Evolutionary conservation across 2,797 vertebrate genomes (phyloP), one percentile per base, ranked within the genome.

Genomic region (Graptemys geographica): DNA sequence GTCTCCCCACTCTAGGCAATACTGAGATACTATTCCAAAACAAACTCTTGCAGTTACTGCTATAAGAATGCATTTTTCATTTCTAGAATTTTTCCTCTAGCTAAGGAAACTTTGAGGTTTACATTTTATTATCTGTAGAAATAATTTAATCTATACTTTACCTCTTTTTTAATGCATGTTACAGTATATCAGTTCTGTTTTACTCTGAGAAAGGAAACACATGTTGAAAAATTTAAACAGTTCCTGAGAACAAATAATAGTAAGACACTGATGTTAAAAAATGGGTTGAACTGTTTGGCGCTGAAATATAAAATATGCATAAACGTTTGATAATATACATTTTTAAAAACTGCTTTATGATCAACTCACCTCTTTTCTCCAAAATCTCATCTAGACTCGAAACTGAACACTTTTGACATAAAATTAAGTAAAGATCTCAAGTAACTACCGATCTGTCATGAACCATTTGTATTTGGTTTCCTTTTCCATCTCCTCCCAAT

Each of bases 401-500:
- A 15, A 49, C 44, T 28, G 15, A 78, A 78, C 44, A 15, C 11
- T 47, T 76, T 47, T 76, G 13, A 76, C 74, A 41, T 76, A 76
- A 47, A 47, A 76, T 44, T 57, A 55, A 55, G 80, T 55, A 84
- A 76, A 47, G n/a, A 55, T 47, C 31, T 2, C 0, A 78, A 91
- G 76, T 0, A 0, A 6, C 7, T 49, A 33, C 31, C 12, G 2
- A 1, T 13, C 0, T 0, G n/a, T 37, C 49, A 90, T 52, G 19
- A 82, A 12, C 1, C 1, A 10, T 3, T 69, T 19, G 44, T 80
- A 84, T 12, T 9, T 15, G 0, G 18, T 57, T 78, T 88, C 52
- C 76, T 25, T 23, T 81, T 89, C 21, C n/a, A 11, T 65, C 33
- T 47, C 84, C 51, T 51, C 55, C 47, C 31, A 65, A 1, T 0